Evolutionary conservation across 2,113 vertebrate species (phyloP).

Genomic region (Scatophagus argus): DNA sequence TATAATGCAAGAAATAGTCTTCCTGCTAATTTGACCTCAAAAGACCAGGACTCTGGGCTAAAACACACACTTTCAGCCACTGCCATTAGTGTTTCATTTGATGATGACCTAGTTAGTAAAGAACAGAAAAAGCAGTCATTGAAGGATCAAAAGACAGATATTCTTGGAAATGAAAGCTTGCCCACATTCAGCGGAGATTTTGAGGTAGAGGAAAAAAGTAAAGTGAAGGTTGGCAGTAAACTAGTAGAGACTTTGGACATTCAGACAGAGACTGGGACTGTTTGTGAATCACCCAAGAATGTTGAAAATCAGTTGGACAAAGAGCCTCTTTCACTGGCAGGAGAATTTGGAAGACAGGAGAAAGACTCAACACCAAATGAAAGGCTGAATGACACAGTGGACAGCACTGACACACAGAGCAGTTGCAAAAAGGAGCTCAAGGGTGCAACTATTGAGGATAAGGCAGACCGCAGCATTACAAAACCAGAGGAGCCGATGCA

Average conservation of each 20-base stretch:
- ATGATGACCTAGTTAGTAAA: background rate
- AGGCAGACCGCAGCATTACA: constrained; percentile 8
- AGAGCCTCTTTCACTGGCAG: constrained; percentile 60
- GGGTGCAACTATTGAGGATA: background rate
- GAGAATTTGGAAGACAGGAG: constrained; percentile 39
- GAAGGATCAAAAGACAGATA: constrained; percentile 31
- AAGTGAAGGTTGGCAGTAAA: constrained; percentile 48
- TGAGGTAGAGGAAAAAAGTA: constrained; percentile 37
- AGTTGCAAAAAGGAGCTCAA: constrained; percentile 31
- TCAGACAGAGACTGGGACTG: constrained; percentile 55
- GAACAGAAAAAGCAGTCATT: constrained; percentile 12
- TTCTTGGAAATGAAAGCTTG: constrained; percentile 9
- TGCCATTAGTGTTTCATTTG: background rate
- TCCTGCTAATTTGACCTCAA: constrained; percentile 16
- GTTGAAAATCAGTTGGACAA: constrained; percentile 65
- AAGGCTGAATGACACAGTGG: constrained; percentile 34
- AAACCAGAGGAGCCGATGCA: constrained; percentile 29
- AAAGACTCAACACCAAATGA: constrained; percentile 54
- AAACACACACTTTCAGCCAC: background rate
- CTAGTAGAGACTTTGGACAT: constrained; percentile 37
- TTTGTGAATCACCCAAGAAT: constrained; percentile 64
- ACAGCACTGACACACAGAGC: constrained; percentile 38
- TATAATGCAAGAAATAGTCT: background rate
- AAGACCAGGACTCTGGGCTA: constrained; percentile 24
- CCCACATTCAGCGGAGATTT: background rate